A percentile compares a stretch with the other conserved stretches of the same genome.
phyloP scores from a whole-genome alignment of 2,113 vertebrate species.

The Ceuthmochares aereus region DNA sequence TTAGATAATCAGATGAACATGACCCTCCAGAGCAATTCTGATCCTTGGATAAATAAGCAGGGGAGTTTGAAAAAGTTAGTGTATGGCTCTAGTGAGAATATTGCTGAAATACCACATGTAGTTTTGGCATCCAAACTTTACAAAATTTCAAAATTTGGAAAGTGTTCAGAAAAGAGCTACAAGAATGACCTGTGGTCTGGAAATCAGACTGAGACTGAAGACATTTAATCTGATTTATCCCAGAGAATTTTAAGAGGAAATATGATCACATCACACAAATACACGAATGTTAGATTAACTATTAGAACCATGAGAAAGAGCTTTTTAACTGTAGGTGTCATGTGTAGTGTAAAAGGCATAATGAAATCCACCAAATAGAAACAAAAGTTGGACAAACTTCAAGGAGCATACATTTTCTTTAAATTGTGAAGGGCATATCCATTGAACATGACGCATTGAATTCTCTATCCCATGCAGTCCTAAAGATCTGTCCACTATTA shows the following conservation, averaged over 20 bases:
- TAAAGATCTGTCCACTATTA: background rate
- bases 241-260: slow-evolving; percentile 41
- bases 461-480: background rate
- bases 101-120: slow-evolving; percentile 41
- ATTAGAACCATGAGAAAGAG: background rate
- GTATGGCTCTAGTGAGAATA: slow-evolving; percentile 38
- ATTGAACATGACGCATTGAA: background rate
- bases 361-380: background rate
- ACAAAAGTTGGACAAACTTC: background rate
- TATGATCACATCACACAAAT: slow-evolving; percentile 9
- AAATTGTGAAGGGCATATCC: background rate
- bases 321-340: background rate
- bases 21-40: slow-evolving; percentile 25
- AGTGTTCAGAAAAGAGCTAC: slow-evolving; percentile 31
- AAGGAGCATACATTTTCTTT: background rate
- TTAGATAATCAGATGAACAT: slow-evolving; percentile 31
- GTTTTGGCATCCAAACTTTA: slow-evolving; percentile 40
- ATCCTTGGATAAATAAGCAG: slow-evolving; percentile 46
- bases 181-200: slow-evolving; percentile 36
- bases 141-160: slow-evolving; percentile 29
- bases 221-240: slow-evolving; percentile 50
- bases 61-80: slow-evolving; percentile 16
- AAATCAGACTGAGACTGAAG: slow-evolving; percentile 61
- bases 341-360: background rate
- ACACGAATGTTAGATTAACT: background rate